phyloP scores from a whole-genome alignment of 2,797 vertebrate species.

The Microtus californicus region DNA sequence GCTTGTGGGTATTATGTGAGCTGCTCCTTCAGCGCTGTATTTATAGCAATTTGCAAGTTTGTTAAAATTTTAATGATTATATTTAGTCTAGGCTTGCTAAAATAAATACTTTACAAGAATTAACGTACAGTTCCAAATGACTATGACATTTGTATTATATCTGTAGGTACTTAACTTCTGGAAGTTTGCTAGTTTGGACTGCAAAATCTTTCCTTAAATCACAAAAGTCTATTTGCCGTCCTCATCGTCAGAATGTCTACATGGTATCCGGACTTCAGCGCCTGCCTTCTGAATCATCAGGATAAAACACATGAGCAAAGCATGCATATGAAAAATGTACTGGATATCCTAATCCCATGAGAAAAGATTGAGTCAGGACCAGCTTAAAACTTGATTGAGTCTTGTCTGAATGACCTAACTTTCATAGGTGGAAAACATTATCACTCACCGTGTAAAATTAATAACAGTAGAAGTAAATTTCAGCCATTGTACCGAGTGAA shows the following conservation, averaged over 20 bases:
- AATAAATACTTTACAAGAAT: neutral
- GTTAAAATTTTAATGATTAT: neutral
- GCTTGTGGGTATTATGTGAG: neutral
- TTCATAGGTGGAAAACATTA: neutral
- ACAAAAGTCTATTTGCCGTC: neutral
- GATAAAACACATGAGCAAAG: neutral
- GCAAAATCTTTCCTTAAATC: neutral
- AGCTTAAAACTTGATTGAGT: neutral
- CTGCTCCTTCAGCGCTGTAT: neutral
- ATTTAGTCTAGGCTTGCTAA: neutral
- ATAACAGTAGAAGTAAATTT: conserved; percentile 5
- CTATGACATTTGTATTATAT: neutral
- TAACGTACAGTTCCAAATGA: neutral
- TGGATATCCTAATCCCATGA: neutral
- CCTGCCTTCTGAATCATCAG: neutral
- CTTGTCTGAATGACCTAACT: neutral
- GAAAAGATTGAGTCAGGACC: neutral
- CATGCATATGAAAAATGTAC: neutral
- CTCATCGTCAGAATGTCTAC: neutral
- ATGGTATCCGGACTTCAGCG: neutral
- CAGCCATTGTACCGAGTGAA: neutral
- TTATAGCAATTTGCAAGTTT: neutral
- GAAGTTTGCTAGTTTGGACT: neutral
- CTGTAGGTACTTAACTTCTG: neutral
- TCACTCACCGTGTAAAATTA: neutral